Conservation (phyloP, 2,113 vertebrate genomes). For the Sylvietta virens region DNA sequence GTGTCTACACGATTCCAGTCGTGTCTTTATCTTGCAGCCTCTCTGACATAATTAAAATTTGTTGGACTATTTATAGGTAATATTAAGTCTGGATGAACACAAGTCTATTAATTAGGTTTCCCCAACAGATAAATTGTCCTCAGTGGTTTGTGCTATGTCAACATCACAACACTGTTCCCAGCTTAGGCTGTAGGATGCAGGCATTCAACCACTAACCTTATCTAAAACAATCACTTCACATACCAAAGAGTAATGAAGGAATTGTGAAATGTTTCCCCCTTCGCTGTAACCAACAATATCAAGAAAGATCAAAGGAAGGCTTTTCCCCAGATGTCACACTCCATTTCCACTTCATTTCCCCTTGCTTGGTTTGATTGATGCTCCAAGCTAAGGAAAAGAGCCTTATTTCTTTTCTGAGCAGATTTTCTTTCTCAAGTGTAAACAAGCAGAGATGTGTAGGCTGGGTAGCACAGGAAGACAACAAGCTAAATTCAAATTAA, state of each 20-base stretch:
- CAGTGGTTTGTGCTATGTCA: not conserved
- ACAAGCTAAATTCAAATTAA: not conserved
- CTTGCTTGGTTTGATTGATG: not conserved
- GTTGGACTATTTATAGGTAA: not conserved
- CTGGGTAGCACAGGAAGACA: not conserved
- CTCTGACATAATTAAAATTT: not conserved
- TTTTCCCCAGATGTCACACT: constrained; percentile 1
- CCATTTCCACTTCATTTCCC: constrained; percentile 40
- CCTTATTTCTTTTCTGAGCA: not conserved
- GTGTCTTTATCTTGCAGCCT: not conserved
- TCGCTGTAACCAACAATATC: not conserved
- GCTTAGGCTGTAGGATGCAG: not conserved
- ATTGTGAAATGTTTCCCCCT: not conserved
- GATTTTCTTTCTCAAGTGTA: constrained; percentile 8
- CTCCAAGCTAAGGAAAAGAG: not conserved
- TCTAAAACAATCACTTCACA: not conserved
- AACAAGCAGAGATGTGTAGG: not conserved
- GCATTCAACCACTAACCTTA: not conserved
- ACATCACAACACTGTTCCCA: not conserved
- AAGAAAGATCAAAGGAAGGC: not conserved
- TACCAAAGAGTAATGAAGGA: not conserved
- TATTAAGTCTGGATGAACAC: not conserved
- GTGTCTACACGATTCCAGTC: not conserved
- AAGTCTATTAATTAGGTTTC: not conserved
- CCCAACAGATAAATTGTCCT: not conserved